Conservation (phyloP, 2,888 invertebrate species). For the Mythimna impura region DNA sequence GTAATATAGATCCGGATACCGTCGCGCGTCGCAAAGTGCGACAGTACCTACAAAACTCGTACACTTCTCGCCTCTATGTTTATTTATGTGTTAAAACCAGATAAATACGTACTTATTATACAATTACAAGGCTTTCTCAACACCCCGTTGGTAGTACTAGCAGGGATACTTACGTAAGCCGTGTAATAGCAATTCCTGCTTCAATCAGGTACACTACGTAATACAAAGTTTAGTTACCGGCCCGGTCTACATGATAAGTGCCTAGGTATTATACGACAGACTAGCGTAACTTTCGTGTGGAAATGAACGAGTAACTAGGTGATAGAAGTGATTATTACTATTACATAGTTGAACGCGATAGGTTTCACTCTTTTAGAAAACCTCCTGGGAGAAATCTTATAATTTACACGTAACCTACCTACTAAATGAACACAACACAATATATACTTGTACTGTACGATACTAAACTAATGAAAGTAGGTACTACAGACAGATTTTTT, state of each 20-base stretch:
- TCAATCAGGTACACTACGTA: slow-evolving; percentile 64
- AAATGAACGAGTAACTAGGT: slow-evolving; percentile 37
- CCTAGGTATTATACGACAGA: slow-evolving; percentile 42
- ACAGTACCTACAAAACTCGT: slow-evolving; percentile 10
- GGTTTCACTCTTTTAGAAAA: no score
- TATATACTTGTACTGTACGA: no score
- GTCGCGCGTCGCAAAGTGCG: no score
- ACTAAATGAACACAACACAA: no score
- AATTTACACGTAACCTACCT: no score
- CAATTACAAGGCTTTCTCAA: slow-evolving; percentile 66
- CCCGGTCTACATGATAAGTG: slow-evolving; percentile 29
- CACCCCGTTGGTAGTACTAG: slow-evolving; percentile 43
- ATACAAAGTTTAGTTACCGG: slow-evolving; percentile 47
- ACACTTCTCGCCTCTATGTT: slow-evolving; percentile 1
- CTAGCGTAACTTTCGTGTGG: slow-evolving; percentile 58
- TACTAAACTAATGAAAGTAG: no score
- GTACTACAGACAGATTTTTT: no score
- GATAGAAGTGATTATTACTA: slow-evolving; percentile 14
- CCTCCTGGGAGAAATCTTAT: no score
- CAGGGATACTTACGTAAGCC: slow-evolving; percentile 65
- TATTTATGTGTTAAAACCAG: slow-evolving; percentile 26
- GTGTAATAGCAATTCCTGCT: slow-evolving; percentile 68
- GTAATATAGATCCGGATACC: no score
- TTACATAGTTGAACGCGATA: slow-evolving; percentile 9
- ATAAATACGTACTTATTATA: slow-evolving; percentile 53